Evolutionary conservation across 2,113 vertebrate genomes (phyloP).

Genomic region (Mesembrinibis cayennensis): DNA sequence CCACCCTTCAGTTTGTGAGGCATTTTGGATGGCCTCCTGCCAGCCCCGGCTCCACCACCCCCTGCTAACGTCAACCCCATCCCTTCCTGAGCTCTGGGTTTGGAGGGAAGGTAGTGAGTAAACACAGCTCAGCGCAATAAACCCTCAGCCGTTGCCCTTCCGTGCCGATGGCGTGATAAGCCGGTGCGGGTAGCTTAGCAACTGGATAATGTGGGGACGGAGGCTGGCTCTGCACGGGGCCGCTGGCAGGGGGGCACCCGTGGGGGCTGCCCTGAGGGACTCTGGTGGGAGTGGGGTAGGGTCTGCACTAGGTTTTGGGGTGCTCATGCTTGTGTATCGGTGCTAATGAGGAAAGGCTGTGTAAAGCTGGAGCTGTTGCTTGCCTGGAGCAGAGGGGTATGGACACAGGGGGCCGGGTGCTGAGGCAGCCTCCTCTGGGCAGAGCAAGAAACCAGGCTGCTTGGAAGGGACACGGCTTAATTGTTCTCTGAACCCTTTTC

Average conservation of each 20-base stretch:
- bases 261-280: too few relatives aligned
- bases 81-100: not conserved
- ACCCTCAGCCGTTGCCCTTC: slow-evolving; percentile 36
- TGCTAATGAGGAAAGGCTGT: not conserved
- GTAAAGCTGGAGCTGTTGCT: not conserved
- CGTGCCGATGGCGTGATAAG: slow-evolving; percentile 7
- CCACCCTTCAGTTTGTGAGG: not conserved
- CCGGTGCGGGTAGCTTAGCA: slow-evolving; percentile 39
- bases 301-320: not conserved
- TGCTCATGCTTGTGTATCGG: accelerated
- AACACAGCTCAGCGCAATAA: slow-evolving; percentile 7
- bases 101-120: not conserved
- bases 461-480: accelerated
- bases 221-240: not conserved
- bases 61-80: accelerated
- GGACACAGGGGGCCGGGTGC: not conserved
- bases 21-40: not conserved
- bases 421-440: not conserved
- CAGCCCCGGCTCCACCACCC: not conserved
- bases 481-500: not conserved
- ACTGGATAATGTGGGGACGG: not conserved
- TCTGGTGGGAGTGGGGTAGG: not conserved
- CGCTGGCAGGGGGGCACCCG: not conserved
- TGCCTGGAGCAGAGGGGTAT: not conserved
- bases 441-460: not conserved